A percentile compares a stretch with the other conserved stretches of the same genome.
These are phyloP conservation scores for Lasioglossum morio DNA, from an alignment of 2,888 invertebrate genomes.

Conservation along the genomic window DNA sequence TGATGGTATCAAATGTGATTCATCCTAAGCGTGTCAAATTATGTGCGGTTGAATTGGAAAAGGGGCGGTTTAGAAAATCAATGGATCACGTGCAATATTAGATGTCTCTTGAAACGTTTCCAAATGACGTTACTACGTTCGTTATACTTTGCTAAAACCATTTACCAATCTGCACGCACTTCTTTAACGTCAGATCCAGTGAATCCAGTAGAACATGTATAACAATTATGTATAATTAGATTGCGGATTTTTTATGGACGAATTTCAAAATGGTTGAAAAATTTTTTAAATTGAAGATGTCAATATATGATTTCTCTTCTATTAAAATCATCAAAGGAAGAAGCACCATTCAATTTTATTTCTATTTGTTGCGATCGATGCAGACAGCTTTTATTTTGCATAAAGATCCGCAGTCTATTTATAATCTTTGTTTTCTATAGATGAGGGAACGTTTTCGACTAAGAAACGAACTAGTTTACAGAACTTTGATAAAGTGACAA, in stretches of 20 bases:
- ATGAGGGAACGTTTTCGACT: neutral
- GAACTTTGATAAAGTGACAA: neutral
- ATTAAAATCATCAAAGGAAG: no score
- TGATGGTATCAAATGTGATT: constrained; percentile 28
- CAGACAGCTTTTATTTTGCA: no score
- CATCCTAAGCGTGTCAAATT: constrained; percentile 17
- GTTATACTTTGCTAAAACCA: neutral
- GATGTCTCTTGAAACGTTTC: neutral
- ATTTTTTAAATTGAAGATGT: no score
- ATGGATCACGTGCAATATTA: neutral
- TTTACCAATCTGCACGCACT: neutral
- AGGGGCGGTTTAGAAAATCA: constrained; percentile 21
- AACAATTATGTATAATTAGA: neutral
- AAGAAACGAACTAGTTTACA: neutral
- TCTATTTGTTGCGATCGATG: no score
- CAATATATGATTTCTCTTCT: no score
- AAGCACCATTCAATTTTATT: no score
- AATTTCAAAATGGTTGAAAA: no score
- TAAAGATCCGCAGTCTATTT: no score
- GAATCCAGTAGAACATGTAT: neutral
- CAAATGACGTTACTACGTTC: neutral
- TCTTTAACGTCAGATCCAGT: neutral
- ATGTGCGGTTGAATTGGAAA: neutral
- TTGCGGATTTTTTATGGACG: no score
- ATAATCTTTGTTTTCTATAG: neutral